phyloP scores from a whole-genome alignment of 2,797 vertebrate genomes.

The Paramormyrops hopkinsi region DNA sequence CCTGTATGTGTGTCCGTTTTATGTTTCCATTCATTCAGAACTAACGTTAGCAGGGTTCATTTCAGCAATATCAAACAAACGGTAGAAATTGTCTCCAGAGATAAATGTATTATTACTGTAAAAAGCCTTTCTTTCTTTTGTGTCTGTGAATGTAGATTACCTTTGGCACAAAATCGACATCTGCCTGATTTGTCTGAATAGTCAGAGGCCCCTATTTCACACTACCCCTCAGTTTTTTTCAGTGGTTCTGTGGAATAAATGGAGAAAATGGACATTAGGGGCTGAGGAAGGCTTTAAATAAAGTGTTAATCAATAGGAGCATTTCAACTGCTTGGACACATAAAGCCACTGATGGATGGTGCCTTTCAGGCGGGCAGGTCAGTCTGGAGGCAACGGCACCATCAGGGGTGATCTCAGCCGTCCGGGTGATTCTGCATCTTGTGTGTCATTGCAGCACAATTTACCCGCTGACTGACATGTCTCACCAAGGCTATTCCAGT shows the following conservation, averaged over 20 bases:
- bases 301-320: constrained; percentile 54
- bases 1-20: not conserved
- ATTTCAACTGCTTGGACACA: constrained; percentile 38
- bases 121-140: constrained; percentile 19
- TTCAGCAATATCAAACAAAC: not conserved
- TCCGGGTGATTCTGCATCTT: not conserved
- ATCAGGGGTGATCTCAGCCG: not conserved
- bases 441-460: not conserved
- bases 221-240: constrained; percentile 37
- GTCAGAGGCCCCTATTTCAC: constrained; percentile 45
- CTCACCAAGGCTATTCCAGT: not conserved
- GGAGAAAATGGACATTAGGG: constrained; percentile 40
- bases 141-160: constrained; percentile 30
- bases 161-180: constrained; percentile 43
- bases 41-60: not conserved
- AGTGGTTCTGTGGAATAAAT: constrained; percentile 24
- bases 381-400: not conserved
- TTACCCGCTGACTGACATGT: not conserved
- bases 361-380: not conserved
- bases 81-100: constrained; percentile 18
- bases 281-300: constrained; percentile 45
- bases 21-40: not conserved
- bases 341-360: constrained; percentile 32
- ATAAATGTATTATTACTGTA: constrained; percentile 32
- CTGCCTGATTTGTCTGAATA: constrained; percentile 29